Evolutionary conservation across 2,888 invertebrate genomes (phyloP), one percentile per base, ranked within the genome.

Genomic region (Notodonta ziczac): DNA sequence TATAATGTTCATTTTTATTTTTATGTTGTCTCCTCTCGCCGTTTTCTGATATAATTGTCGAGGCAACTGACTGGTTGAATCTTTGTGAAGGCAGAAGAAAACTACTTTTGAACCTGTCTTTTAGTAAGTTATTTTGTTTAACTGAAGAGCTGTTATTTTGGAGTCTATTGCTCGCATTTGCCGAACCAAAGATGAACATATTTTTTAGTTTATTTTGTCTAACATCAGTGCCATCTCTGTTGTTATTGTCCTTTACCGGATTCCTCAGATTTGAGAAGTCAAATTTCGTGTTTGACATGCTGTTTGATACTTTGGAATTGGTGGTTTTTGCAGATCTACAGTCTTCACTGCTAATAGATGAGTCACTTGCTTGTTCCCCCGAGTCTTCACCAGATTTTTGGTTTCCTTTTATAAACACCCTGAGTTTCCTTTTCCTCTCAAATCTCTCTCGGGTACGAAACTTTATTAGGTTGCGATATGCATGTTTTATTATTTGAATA

Each of bases 301-400:
- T 82, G 57, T 76, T 73, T 16, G 16, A 16, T 12, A 16, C 56
- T 16, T 73, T 82, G 60, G 72, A 75, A 56, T 71, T 63, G 48
- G 70, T 73, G 53, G 84, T 85, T 68, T 73, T 81, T 35, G 72
- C 68, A 2, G 90, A 89, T 62, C 75, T 79, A 65, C 81, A 78
- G 69, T 88, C 89, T 79, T 90, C 87, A 78, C 88, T 88, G 63
- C 88, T 89, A 35, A 84, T 64, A 6, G 91, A 89, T 32, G 91
- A 91, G 67, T 87, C 80, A 80, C 90, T 89, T 14, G 81, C 90
- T 66, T 79, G 81, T 13, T 89, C 89, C 7, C 87, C 89, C 0
- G 90, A 91, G 64, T 90, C 89, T 73, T 84, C 78, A 0, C 84
- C 83, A 46, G 82, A 84, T 72, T 70, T 74, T 62, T 76, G 73